Percentiles rank a stretch among this genome's conserved stretches.
These are phyloP conservation scores for Lutjanus argentimaculatus DNA, from an alignment of 2,797 vertebrate species.

Conservation along the genomic window DNA sequence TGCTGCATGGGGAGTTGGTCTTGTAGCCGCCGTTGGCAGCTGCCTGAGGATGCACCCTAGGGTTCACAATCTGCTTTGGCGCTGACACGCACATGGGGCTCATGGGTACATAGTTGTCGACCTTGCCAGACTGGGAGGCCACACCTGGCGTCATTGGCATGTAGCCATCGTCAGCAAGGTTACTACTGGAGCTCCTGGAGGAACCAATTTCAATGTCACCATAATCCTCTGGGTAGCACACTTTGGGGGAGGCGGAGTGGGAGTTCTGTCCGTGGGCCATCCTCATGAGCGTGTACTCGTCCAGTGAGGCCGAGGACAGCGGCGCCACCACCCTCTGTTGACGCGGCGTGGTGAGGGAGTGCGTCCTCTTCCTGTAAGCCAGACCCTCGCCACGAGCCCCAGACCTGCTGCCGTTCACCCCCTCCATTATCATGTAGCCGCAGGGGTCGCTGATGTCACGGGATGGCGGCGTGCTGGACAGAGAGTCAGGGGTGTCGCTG, in stretches of 20 bases:
- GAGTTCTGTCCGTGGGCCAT: slow-evolving; percentile 90
- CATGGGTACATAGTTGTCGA: slow-evolving; percentile 93
- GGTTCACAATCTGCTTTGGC: slow-evolving; percentile 95
- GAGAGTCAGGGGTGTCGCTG: slow-evolving; percentile 93
- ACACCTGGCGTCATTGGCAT: slow-evolving; percentile 95
- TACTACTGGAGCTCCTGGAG: slow-evolving; percentile 83
- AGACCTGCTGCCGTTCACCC: slow-evolving; percentile 73
- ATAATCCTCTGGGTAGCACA: slow-evolving; percentile 94
- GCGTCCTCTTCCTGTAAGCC: slow-evolving; percentile 92
- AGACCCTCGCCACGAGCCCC: slow-evolving; percentile 8
- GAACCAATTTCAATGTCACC: slow-evolving; percentile 93
- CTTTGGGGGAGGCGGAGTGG: slow-evolving; percentile 89
- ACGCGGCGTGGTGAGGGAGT: slow-evolving; percentile 93
- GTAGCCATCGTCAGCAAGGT: slow-evolving; percentile 90
- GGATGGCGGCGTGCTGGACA: slow-evolving; percentile 91
- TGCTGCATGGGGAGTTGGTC: slow-evolving; percentile 88
- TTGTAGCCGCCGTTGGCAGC: slow-evolving; percentile 78
- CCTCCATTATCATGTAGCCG: slow-evolving; percentile 95
- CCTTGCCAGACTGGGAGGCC: slow-evolving; percentile 71
- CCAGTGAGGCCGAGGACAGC: slow-evolving; percentile 93
- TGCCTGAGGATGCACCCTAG: slow-evolving; percentile 82
- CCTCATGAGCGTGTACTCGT: slow-evolving; percentile 95
- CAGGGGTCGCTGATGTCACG: slow-evolving; percentile 87
- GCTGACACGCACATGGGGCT: slow-evolving; percentile 96
- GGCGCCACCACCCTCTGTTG: slow-evolving; percentile 90